Evolutionary conservation across 2,888 invertebrate species (phyloP).

Genomic region (Heliconius charithonia): DNA sequence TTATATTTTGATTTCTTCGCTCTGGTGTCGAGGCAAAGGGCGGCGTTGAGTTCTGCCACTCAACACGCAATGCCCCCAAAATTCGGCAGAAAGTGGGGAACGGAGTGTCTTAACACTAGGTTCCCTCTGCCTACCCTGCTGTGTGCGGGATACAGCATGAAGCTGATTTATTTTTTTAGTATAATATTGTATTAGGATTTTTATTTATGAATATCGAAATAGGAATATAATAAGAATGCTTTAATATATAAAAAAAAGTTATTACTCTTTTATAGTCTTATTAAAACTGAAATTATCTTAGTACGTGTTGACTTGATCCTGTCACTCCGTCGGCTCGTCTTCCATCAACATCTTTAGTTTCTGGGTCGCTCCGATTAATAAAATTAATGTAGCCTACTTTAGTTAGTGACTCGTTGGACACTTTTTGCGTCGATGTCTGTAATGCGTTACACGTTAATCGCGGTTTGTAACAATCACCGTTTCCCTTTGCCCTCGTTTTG

Average conservation of each 20-base stretch:
- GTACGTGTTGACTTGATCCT: conserved; percentile 38
- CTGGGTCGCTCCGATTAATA: conserved; percentile 74
- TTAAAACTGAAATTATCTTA: conserved; percentile 28
- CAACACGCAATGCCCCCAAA: too few relatives aligned
- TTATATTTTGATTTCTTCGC: too few relatives aligned
- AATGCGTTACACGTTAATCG: conserved; percentile 56
- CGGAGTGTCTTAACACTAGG: too few relatives aligned
- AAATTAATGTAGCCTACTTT: conserved; percentile 79
- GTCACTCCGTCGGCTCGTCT: conserved; percentile 48
- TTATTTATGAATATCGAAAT: neutral
- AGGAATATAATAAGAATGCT: neutral
- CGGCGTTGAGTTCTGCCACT: too few relatives aligned
- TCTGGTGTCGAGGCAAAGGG: too few relatives aligned
- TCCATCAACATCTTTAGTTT: conserved; percentile 66
- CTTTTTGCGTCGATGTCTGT: conserved; percentile 71
- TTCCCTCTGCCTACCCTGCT: too few relatives aligned
- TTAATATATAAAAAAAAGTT: neutral
- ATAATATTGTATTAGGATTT: neutral
- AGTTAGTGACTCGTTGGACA: conserved; percentile 77
- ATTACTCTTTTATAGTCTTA: neutral
- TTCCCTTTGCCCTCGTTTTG: conserved; percentile 50
- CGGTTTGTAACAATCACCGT: conserved; percentile 56
- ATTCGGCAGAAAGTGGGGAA: too few relatives aligned
- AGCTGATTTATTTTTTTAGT: too few relatives aligned
- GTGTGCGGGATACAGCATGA: too few relatives aligned